Conservation (phyloP, 2,888 invertebrate species). For the Laspeyria flexula region DNA sequence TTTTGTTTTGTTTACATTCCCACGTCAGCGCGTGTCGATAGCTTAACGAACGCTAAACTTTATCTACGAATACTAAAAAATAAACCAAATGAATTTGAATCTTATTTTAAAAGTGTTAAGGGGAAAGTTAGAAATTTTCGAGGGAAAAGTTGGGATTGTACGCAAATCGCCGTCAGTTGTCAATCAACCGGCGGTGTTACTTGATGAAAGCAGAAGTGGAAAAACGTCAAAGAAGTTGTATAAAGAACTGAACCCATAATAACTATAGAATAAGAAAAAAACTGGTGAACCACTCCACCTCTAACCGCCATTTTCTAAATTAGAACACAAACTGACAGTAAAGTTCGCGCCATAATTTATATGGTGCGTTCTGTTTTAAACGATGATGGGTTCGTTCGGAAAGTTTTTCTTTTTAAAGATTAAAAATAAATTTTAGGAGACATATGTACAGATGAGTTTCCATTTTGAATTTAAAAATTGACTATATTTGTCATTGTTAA, state of each 20-base stretch:
- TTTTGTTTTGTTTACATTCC: constrained; percentile 76
- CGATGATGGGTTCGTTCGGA: constrained; percentile 39
- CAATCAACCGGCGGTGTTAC: constrained; percentile 59
- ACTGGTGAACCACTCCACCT: constrained; percentile 29
- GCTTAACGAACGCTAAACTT: constrained; percentile 50
- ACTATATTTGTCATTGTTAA: constrained; percentile 30
- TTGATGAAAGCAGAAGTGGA: constrained; percentile 53
- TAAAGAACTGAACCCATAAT: constrained; percentile 28
- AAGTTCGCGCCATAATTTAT: constrained; percentile 54
- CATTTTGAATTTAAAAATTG: constrained; percentile 19
- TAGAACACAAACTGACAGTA: constrained; percentile 48
- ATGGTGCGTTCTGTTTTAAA: constrained; percentile 45
- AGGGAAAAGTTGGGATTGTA: constrained; percentile 25
- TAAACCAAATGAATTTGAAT: constrained; percentile 37
- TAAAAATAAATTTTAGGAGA: constrained; percentile 34
- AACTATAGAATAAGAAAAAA: constrained; percentile 22
- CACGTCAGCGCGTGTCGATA: constrained; percentile 76
- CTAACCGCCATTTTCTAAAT: constrained; percentile 47
- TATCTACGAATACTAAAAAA: constrained; percentile 33
- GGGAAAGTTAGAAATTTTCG: constrained; percentile 1
- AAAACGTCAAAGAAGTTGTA: constrained; percentile 49
- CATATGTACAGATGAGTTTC: constrained; percentile 24
- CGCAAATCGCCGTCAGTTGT: constrained; percentile 58
- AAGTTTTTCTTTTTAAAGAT: constrained; percentile 30
- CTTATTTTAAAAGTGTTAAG: constrained; percentile 35